Base-by-base conservation (phyloP, 2,797 vertebrate species). In the Synaphobranchus kaupii region DNA sequence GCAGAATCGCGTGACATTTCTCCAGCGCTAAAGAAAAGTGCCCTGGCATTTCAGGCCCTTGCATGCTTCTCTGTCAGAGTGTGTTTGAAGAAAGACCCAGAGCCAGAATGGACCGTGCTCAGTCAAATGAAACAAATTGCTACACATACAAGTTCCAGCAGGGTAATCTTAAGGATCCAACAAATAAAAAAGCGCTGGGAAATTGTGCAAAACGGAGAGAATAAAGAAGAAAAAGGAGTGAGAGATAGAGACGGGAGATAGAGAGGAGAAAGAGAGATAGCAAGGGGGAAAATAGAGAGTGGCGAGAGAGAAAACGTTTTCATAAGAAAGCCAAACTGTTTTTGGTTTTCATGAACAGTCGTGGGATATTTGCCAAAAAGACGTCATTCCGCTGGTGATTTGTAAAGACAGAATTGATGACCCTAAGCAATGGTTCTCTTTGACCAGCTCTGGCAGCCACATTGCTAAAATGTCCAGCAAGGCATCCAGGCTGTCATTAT, bases 381-480 rank as follows among this genome's bases (percentile, higher is more conserved):
- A 9, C 47, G 88, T 90, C 47, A 88, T 87, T 90, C 86, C 84
- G 89, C 88, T 88, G 84, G 50, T 87, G 83, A 87, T 86, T 83
- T 76, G 82, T 58, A 86, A 44, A n/a, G 50, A 48, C 12, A 10
- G 56, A 84, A 86, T 71, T 84, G 80, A 81, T 73, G 48, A 86
- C 2, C 82, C 71, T 34, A 22, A 85, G 83, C 82, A 28, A 20
- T 13, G 31, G 22, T 66, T 86, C 66, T 50, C 9, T 73, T 47
- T 86, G 86, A 90, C 83, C 81, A 20, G 20, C 28, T 54, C 54
- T 39, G 58, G 17, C 84, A 81, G 76, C 73, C 78, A 60, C 22
- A 22, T 60, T n/a, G 17, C 56, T 58, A 31, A 31, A 31, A 44
- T 39, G 8, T 31, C 50, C 31, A 20, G n/a, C 73, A 60, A 28